A percentile compares a stretch with the other conserved stretches of the same genome.
Conservation (phyloP, 2,113 vertebrate genomes). For the Psammodynastes pulverulentus region DNA sequence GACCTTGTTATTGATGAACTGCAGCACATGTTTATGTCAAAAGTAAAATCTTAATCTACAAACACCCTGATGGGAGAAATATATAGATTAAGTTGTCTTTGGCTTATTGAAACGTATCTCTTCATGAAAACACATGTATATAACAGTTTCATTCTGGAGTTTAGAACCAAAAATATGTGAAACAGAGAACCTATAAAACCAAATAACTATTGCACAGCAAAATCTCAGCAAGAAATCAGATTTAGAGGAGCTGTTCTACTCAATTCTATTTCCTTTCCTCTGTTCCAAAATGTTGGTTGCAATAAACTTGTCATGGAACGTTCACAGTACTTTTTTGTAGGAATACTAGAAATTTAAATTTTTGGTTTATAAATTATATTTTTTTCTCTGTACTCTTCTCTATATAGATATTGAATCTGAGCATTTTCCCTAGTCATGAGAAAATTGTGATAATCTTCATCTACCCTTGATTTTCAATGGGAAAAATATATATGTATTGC, state of each 20-base stretch:
- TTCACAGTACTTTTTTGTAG: not conserved
- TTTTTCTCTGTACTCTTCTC: not conserved
- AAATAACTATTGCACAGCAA: not conserved
- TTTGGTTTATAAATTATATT: not conserved
- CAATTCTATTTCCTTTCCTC: not conserved
- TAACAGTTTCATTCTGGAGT: not conserved
- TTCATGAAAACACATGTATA: not conserved
- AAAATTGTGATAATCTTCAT: not conserved
- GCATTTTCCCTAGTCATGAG: not conserved
- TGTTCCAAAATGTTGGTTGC: not conserved
- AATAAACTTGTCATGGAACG: not conserved
- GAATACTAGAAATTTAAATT: not conserved
- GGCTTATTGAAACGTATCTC: not conserved
- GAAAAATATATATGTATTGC: not conserved
- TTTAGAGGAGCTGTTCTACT: not conserved
- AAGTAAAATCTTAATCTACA: not conserved
- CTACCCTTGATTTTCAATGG: not conserved
- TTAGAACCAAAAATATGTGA: not conserved
- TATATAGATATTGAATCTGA: not conserved
- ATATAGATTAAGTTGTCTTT: not conserved
- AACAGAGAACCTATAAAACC: not conserved
- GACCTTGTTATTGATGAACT: constrained; percentile 15
- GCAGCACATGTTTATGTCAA: not conserved
- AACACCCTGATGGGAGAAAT: not conserved
- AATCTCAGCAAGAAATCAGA: not conserved